Conservation (phyloP, 1,140 invertebrate species). For the Zaprionus ghesquierei region DNA sequence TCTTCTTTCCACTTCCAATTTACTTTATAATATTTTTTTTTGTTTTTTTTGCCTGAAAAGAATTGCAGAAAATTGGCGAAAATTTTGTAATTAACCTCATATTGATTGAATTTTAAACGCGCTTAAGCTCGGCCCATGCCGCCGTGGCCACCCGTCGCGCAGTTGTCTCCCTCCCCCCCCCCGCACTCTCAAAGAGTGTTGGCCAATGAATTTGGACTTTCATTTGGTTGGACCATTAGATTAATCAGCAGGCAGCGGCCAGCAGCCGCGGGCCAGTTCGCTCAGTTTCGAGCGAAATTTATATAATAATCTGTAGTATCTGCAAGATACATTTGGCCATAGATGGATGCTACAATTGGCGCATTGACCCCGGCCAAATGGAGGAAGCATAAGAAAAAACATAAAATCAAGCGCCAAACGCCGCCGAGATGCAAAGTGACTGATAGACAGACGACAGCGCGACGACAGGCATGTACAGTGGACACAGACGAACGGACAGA, state of each 20-base stretch:
- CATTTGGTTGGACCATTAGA: conserved; percentile 42
- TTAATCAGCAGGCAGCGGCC: conserved; percentile 34
- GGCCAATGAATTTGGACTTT: conserved; percentile 27
- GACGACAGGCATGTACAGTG: conserved; percentile 21
- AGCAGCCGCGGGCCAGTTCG: conserved; percentile 30
- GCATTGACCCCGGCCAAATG: conserved; percentile 54
- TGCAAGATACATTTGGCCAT: conserved; percentile 37
- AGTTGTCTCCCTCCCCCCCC: neutral
- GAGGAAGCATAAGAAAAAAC: conserved; percentile 5
- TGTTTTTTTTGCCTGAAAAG: neutral
- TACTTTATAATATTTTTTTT: too few species aligned
- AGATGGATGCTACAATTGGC: conserved; percentile 45
- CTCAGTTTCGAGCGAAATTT: conserved; percentile 40
- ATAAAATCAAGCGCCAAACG: conserved; percentile 37
- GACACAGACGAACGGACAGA: neutral
- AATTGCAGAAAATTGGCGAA: conserved; percentile 31
- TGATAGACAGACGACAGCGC: conserved; percentile 52
- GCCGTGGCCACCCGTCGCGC: conserved; percentile 47
- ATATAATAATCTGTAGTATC: conserved; percentile 44
- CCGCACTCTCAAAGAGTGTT: neutral
- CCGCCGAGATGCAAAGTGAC: conserved; percentile 58
- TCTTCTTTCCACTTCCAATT: neutral
- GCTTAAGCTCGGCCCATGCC: conserved; percentile 35
- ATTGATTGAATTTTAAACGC: conserved; percentile 75
- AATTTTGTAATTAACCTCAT: conserved; percentile 63